These are phyloP conservation scores for Fukomys damarensis DNA, from an alignment of 2,113 vertebrate species.

Conservation along the genomic window DNA sequence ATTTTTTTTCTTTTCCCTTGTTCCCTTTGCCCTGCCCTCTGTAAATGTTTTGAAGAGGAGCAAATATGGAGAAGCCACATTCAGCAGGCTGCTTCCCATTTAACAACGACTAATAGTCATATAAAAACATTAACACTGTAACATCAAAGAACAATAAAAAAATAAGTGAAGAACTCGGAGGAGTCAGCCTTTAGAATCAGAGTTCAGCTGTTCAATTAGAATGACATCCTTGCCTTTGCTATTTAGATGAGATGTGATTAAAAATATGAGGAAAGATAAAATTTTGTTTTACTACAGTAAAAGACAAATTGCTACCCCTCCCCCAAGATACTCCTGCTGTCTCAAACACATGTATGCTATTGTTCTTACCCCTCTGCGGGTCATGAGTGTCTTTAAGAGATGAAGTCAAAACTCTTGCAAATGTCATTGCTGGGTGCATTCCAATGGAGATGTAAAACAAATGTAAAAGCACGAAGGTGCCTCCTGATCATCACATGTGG, in stretches of 20 bases:
- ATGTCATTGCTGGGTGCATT: neutral
- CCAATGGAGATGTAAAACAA: neutral
- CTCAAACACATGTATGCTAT: neutral
- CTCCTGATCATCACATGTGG: neutral
- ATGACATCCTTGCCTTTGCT: neutral
- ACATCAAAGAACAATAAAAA: slow-evolving; percentile 13
- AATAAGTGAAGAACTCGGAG: neutral
- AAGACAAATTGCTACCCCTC: neutral
- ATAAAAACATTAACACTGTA: neutral
- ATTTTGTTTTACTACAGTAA: neutral
- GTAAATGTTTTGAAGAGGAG: neutral
- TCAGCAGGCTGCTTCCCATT: neutral
- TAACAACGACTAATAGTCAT: neutral
- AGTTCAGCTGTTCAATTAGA: neutral
- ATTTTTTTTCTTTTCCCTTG: no score
- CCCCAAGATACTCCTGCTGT: neutral
- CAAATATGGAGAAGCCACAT: neutral
- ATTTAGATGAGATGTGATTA: neutral
- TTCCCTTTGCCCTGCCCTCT: no score
- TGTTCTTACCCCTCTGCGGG: neutral
- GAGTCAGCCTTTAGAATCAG: neutral
- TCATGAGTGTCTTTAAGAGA: neutral
- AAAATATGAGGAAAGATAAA: neutral
- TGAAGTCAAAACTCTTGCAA: neutral
- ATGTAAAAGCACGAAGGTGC: neutral